A percentile compares a stretch with the other conserved stretches of the same genome.
phyloP scores from a whole-genome alignment of 2,113 vertebrate species.

The Corythoichthys haematopterus region DNA sequence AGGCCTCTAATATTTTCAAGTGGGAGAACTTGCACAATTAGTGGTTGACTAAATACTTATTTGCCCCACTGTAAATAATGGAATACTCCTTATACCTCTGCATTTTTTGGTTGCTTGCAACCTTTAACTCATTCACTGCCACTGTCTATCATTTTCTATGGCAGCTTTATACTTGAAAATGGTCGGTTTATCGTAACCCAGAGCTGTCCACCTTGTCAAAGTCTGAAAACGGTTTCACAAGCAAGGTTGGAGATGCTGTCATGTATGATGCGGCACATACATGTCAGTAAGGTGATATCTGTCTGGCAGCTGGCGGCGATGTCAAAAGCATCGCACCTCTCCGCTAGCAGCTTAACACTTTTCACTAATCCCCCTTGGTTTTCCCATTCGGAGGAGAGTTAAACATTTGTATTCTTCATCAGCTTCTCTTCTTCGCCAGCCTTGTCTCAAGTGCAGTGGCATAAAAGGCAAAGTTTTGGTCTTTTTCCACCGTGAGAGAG shows the following conservation, averaged over 20 bases:
- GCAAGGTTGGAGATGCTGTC: conserved; percentile 11
- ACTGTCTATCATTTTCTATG: no score
- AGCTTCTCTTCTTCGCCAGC: conserved; percentile 37
- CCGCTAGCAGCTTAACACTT: conserved; percentile 31
- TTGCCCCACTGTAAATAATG: no score
- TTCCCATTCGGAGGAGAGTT: conserved; percentile 37
- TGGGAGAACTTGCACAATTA: no score
- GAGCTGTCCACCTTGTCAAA: conserved; percentile 12
- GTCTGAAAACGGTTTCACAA: conserved; percentile 6
- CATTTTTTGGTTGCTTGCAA: no score
- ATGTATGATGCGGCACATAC: conserved; percentile 20
- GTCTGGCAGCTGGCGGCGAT: conserved; percentile 26
- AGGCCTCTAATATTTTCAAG: no score
- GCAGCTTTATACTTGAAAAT: no score
- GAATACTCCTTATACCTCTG: no score
- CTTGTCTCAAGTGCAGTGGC: conserved; percentile 41
- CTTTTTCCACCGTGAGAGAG: conserved; percentile 54
- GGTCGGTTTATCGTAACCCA: conserved; percentile 9
- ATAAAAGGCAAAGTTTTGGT: conserved; percentile 55
- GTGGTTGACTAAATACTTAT: no score
- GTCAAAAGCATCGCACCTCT: conserved; percentile 29
- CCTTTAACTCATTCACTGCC: no score
- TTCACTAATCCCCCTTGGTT: conserved; percentile 23
- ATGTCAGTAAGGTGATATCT: conserved; percentile 22
- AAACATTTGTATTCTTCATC: conserved; percentile 62